phyloP scores from a whole-genome alignment of 2,888 invertebrate genomes.

The Heliconius aoede region DNA sequence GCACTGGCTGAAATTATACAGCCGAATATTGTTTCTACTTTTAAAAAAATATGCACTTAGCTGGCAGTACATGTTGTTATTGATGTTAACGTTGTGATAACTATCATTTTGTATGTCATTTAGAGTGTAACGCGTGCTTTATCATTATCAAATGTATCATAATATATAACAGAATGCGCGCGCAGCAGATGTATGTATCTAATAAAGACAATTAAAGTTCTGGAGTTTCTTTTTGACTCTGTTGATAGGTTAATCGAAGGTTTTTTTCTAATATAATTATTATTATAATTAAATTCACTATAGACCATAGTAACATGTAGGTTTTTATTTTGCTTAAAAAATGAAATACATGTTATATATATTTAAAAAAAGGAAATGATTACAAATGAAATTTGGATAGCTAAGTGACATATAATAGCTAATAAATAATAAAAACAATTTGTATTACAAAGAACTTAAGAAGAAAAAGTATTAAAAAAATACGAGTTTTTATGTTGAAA shows the following conservation, averaged over 20 bases:
- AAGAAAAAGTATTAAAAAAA: too few relatives aligned
- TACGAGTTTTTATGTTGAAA: too few relatives aligned
- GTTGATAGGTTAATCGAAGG: background rate
- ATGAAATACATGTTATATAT: too few relatives aligned
- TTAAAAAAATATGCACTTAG: slow-evolving; percentile 19
- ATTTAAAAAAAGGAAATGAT: too few relatives aligned
- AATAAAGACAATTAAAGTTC: slow-evolving; percentile 71
- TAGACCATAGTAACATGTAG: background rate
- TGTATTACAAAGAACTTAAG: too few relatives aligned
- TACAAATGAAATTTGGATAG: too few relatives aligned
- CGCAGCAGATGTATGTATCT: slow-evolving; percentile 63
- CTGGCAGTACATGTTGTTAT: slow-evolving; percentile 71
- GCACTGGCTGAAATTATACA: background rate
- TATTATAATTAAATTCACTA: background rate
- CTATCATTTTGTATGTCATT: slow-evolving; percentile 56
- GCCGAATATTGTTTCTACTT: background rate
- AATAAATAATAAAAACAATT: too few relatives aligned
- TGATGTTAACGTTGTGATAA: slow-evolving; percentile 77
- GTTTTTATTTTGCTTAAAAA: too few relatives aligned
- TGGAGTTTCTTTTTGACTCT: slow-evolving; percentile 64
- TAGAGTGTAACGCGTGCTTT: slow-evolving; percentile 49
- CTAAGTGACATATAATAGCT: too few relatives aligned
- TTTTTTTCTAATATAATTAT: background rate
- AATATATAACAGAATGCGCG: slow-evolving; percentile 50
- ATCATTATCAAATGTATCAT: slow-evolving; percentile 48